Evolutionary conservation across 2,888 invertebrate genomes (phyloP), one percentile per base, ranked within the genome.

Genomic region (Eilema griseolum): DNA sequence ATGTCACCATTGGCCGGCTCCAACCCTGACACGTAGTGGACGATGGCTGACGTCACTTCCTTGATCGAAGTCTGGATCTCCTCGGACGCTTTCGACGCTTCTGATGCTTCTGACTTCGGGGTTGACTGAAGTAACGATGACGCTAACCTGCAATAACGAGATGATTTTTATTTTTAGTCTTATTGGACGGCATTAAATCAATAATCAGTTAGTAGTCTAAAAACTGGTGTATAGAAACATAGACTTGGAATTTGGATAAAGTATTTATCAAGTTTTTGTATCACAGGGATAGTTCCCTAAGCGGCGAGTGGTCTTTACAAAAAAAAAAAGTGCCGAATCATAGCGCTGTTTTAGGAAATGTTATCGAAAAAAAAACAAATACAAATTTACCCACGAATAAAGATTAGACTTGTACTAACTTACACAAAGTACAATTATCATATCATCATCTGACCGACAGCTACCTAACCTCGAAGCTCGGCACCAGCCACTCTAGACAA

Each of bases 21-120:
- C 83, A 96, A 84, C 0, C 97, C 97, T 77, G 97, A 97, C 75
- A 98, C 98, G 96, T 98, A 98, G 91, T 98, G 98, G 69, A 98
- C 98, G 84, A 98, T 98, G 64, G 98, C 98, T 82, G 98, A 98
- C 77, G 98, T 98, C 80, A 98, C 98, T 93, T 98, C 98, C 92
- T 98, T 98, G 89, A 98, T 98, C 71, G 98, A 98, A 77, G 98
- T 97, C 89, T 97, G 97, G 75, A 98, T 98, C 89, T 97, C 97
- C 73, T 97, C 96, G 4, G 95, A 95, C 1, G 96, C 95, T 79
- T 95, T 95, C 66, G 95, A 92, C 33, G 94, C 82, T 23, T 82
- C 82, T 26, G 82, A 82, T n/a, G 68, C 79, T 24, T 82, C 82
- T 26, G 82, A 82, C 70, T 95, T 95, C 61, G 95, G 91, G 60